phyloP scores from a whole-genome alignment of 2,113 vertebrate species.

The Alethe castanea region DNA sequence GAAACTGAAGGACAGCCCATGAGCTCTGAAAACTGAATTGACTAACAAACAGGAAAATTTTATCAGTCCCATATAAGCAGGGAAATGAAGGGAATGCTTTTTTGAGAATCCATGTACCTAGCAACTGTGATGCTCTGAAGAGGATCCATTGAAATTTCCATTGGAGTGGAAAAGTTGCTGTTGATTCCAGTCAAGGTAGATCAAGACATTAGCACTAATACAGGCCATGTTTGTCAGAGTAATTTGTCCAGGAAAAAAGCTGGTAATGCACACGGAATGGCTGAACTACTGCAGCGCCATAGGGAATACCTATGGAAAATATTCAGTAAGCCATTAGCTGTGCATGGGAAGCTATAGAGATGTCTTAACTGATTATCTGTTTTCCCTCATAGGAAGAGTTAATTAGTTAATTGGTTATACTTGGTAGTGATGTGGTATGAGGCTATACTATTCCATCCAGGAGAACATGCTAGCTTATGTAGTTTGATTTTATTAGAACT shows the following conservation, averaged over 20 bases:
- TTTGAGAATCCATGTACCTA: not conserved
- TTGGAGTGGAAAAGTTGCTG: not conserved
- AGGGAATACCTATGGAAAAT: not conserved
- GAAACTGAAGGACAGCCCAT: not conserved
- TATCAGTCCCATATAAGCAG: not conserved
- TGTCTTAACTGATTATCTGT: not conserved
- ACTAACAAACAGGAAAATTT: not conserved
- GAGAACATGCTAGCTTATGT: not conserved
- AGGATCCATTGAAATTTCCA: not conserved
- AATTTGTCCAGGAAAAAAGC: not conserved
- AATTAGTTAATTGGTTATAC: not conserved
- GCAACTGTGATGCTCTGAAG: not conserved
- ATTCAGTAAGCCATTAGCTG: not conserved
- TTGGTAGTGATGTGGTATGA: fast-evolving
- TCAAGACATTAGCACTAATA: not conserved
- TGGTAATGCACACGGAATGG: not conserved
- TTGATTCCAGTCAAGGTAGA: not conserved
- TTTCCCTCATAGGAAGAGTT: not conserved
- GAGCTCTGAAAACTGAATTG: not conserved
- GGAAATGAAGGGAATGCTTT: not conserved
- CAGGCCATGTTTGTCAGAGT: not conserved
- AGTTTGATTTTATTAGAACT: not conserved
- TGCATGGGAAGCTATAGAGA: fast-evolving
- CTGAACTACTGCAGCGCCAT: not conserved
- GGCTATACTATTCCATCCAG: not conserved